Conservation (phyloP, 64 coral and sea anemone genomes). For the Actinia equina region DNA sequence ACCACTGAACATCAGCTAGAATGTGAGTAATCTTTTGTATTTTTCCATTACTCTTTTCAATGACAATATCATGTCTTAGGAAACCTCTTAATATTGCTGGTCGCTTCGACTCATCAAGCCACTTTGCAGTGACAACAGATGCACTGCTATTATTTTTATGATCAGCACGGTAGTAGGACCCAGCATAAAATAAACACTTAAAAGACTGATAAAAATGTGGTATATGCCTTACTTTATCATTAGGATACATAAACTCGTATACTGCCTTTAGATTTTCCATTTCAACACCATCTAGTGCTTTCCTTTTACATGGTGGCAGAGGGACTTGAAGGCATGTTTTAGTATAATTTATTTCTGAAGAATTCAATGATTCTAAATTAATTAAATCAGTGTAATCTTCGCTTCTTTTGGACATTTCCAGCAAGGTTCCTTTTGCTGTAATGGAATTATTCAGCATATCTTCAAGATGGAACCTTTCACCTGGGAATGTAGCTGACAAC, state of each 20-base stretch:
- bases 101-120: not conserved
- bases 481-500: slow-evolving; percentile 9
- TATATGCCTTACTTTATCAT: not conserved
- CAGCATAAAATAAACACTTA: not conserved
- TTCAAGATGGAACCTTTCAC: not conserved
- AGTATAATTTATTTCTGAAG: too few species aligned
- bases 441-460: not conserved
- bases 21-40: not conserved
- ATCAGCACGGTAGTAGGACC: not conserved
- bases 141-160: not conserved
- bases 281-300: slow-evolving; percentile 16
- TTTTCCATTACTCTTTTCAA: not conserved
- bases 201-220: not conserved
- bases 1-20: not conserved
- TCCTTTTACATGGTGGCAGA: slow-evolving; percentile 43
- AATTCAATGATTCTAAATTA: not conserved
- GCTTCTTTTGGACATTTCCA: not conserved
- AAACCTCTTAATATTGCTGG: not conserved
- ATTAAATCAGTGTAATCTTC: not conserved
- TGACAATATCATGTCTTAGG: not conserved
- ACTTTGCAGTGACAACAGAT: not conserved
- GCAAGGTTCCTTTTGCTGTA: not conserved
- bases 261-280: not conserved
- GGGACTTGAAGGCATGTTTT: slow-evolving; percentile 21
- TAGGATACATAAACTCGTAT: slow-evolving; percentile 15